These are phyloP conservation scores for Parus major DNA, from an alignment of 2,113 vertebrate species.

Conservation along the genomic window DNA sequence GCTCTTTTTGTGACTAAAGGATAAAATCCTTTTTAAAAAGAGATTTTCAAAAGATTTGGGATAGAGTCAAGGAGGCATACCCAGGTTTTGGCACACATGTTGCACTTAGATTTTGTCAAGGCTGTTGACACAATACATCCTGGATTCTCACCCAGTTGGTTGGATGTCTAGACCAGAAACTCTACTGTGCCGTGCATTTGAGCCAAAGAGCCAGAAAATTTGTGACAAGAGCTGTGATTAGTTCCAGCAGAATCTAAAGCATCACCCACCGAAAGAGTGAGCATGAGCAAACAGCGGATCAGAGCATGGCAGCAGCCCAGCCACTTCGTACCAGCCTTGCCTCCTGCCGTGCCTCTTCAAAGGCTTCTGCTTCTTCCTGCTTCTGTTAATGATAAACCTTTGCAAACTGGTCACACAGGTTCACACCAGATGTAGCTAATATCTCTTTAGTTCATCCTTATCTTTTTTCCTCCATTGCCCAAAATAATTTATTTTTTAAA, in stretches of 20 bases:
- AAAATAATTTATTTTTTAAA: neutral
- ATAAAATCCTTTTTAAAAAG: neutral
- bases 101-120: neutral
- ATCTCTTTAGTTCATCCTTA: neutral
- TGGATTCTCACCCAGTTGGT: neutral
- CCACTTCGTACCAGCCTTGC: neutral
- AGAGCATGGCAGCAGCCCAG: accelerated
- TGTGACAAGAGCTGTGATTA: neutral
- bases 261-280: accelerated
- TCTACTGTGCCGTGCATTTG: neutral
- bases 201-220: neutral
- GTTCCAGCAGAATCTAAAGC: neutral
- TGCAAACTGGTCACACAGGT: neutral
- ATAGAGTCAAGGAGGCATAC: neutral
- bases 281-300: accelerated
- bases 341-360: neutral
- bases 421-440: neutral
- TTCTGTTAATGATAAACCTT: neutral
- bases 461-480: neutral
- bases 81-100: neutral
- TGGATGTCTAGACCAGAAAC: neutral
- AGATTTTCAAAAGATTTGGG: neutral
- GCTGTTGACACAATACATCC: neutral
- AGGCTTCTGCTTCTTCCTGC: neutral
- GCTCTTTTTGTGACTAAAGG: neutral